Evolutionary conservation across 2,888 invertebrate species (phyloP), one percentile per base, ranked within the genome.

Genomic region (Apodemia duryi): DNA sequence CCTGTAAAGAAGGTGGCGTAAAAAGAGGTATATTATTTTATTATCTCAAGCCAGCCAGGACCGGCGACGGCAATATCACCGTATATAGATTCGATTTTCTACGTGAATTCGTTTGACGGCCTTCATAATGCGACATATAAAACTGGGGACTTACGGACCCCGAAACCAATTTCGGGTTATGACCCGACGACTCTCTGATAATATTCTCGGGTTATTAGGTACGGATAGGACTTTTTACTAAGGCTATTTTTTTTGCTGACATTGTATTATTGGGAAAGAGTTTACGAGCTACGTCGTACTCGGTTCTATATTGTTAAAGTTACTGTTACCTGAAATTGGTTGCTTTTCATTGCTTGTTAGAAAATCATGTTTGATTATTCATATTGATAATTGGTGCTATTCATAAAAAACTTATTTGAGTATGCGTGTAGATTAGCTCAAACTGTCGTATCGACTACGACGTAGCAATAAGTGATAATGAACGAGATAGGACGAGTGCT

Each of bases 81-180:
- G 91, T 91, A 92, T 92, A 92, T 91, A 92, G 92, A 92, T 92
- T 92, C 92, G 92, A 92, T 92, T 92, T 92, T 92, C 92, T 92
- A 92, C 91, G 91, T 92, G 92, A 92, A 92, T 92, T 92, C 92
- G 90, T 92, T 92, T 92, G 92, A 92, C 92, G 92, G 91, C 91
- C 91, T 90, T 91, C 92, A 91, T 91, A 91, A 91, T 91, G 91
- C 91, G 86, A 91, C 91, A 91, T 91, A 92, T 92, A 92, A 92
- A 92, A 92, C 91, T 89, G 89, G 91, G 89, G 87, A 85, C 90
- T 90, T 90, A 91, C 89, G 91, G 91, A 90, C 91, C 92, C 92
- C 91, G 87, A 90, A 92, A 92, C 92, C 92, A 92, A 92, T 92
- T 92, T 92, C 86, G 87, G 88, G 91, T 92, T 92, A 92, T 91